phyloP scores from a whole-genome alignment of 2,888 invertebrate genomes.

The Theretra japonica region DNA sequence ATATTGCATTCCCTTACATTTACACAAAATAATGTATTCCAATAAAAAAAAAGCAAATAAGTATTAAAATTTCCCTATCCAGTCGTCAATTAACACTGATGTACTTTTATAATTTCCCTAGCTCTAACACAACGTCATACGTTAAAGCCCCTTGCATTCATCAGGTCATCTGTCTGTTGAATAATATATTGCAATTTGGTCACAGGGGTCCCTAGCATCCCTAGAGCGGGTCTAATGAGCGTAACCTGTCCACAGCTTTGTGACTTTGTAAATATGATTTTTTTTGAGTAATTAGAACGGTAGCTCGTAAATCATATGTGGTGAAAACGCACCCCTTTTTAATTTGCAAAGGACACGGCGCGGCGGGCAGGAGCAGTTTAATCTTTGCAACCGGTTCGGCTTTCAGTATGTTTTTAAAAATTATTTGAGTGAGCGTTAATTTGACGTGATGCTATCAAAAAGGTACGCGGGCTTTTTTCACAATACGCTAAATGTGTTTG shows the following conservation, averaged over 20 bases:
- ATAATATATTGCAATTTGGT: conserved; percentile 11
- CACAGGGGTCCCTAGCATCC: conserved; percentile 14
- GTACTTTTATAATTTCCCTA: background rate
- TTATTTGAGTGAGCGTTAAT: conserved; percentile 29
- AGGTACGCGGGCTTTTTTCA: background rate
- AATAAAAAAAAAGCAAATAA: too few species aligned
- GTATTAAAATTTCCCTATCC: too few species aligned
- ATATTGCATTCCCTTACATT: too few species aligned
- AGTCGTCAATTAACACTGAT: too few species aligned
- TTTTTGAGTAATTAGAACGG: conserved; percentile 72
- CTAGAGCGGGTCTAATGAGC: conserved; percentile 59
- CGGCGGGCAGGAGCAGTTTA: conserved; percentile 41
- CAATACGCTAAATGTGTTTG: conserved; percentile 20
- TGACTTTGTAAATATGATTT: conserved; percentile 67
- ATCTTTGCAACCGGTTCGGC: conserved; percentile 41
- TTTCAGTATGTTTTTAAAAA: conserved; percentile 26
- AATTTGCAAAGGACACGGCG: conserved; percentile 62
- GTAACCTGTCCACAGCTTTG: conserved; percentile 64
- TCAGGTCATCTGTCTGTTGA: background rate
- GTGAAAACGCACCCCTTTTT: conserved; percentile 59
- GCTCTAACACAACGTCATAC: background rate
- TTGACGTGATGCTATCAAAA: conserved; percentile 26
- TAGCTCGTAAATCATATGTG: conserved; percentile 62
- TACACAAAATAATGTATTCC: too few species aligned
- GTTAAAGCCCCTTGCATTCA: background rate